phyloP scores from a whole-genome alignment of 1,140 invertebrate genomes.

The Zaprionus davidi region DNA sequence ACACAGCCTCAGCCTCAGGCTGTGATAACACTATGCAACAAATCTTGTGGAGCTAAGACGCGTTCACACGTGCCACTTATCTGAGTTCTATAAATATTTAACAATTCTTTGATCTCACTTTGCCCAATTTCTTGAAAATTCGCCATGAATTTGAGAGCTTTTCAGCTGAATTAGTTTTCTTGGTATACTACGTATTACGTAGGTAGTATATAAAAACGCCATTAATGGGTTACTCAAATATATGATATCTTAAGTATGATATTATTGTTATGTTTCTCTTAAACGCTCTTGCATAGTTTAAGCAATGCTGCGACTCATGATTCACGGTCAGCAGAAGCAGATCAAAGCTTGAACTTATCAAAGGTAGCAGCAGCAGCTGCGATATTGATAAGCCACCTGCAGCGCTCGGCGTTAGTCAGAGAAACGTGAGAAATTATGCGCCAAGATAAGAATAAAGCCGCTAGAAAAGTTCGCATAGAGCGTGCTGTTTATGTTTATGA shows the following conservation, averaged over 20 bases:
- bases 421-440: slow-evolving; percentile 70
- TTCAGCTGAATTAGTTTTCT: background rate
- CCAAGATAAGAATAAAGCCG: slow-evolving; percentile 51
- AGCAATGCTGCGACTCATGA: slow-evolving; percentile 19
- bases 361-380: slow-evolving; percentile 33
- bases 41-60: slow-evolving; percentile 10
- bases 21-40: slow-evolving; percentile 38
- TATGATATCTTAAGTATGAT: slow-evolving; percentile 20
- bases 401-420: slow-evolving; percentile 66
- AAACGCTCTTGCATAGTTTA: background rate
- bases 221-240: slow-evolving; percentile 13
- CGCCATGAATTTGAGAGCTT: background rate
- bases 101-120: background rate
- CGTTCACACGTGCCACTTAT: slow-evolving; percentile 25
- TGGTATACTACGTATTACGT: background rate
- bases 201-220: background rate
- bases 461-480: slow-evolving; percentile 40
- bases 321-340: slow-evolving; percentile 14
- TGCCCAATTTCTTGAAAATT: background rate
- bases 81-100: slow-evolving; percentile 1
- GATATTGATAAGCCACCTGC: slow-evolving; percentile 63
- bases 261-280: slow-evolving; percentile 10
- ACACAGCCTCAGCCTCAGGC: slow-evolving; percentile 1
- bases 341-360: slow-evolving; percentile 40
- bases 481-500: slow-evolving; percentile 43